These are phyloP conservation scores for Leptinotarsa tumamoca DNA, from an alignment of 2,888 invertebrate species.

Conservation along the genomic window DNA sequence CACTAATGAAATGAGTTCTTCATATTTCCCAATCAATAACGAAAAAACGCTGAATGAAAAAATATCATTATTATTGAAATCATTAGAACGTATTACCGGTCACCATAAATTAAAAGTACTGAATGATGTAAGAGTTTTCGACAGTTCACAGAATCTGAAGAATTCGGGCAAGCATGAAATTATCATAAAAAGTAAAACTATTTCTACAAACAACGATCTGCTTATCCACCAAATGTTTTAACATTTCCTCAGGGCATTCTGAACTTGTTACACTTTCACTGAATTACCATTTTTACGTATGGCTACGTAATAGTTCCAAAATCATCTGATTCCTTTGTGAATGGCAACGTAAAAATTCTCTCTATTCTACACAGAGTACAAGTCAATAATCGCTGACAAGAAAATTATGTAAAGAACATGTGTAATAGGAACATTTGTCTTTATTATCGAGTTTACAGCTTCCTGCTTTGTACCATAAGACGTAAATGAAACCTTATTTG, in stretches of 20 bases:
- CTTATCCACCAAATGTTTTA: slow-evolving; percentile 4
- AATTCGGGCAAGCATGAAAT: neutral
- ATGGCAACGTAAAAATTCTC: neutral
- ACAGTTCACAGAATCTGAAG: neutral
- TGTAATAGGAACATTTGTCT: no score
- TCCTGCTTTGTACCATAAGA: no score
- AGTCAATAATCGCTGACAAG: neutral
- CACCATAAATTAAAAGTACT: no score
- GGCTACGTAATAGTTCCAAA: slow-evolving; percentile 7
- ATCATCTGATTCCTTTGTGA: neutral
- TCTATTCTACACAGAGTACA: neutral
- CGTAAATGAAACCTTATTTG: no score
- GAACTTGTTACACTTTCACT: slow-evolving; percentile 14
- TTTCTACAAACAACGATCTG: slow-evolving; percentile 2
- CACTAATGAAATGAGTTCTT: no score
- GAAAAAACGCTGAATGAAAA: no score
- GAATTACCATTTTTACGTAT: neutral
- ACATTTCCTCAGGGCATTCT: neutral
- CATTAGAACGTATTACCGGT: no score
- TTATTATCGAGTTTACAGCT: no score
- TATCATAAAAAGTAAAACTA: slow-evolving; percentile 8
- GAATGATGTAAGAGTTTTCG: no score
- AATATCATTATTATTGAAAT: no score
- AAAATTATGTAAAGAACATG: no score
- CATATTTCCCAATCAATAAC: no score